A percentile compares a stretch with the other conserved stretches of the same genome.
Conservation (phyloP, 2,888 invertebrate genomes). For the Loripinus fragilis region DNA sequence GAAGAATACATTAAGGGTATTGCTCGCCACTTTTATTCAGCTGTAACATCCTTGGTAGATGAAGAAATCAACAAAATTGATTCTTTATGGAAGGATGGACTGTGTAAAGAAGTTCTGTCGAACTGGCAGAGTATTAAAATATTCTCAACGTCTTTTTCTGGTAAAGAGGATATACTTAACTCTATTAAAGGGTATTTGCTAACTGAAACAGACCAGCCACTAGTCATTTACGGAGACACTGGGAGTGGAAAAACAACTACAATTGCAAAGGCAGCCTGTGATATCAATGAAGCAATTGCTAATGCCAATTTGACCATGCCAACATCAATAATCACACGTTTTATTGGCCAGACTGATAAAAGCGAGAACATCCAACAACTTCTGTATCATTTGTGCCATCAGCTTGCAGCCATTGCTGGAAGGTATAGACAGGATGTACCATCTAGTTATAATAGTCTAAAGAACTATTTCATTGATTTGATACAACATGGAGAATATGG, state of each 20-base stretch:
- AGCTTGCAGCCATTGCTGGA: conserved; percentile 69
- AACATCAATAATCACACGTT: conserved; percentile 66
- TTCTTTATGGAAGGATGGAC: conserved; percentile 56
- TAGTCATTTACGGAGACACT: conserved; percentile 71
- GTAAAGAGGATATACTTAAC: conserved; percentile 67
- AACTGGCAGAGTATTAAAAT: conserved; percentile 67
- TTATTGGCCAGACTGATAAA: conserved; percentile 73
- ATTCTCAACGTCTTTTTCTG: conserved; percentile 63
- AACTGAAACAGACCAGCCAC: conserved; percentile 69
- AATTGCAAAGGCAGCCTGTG: conserved; percentile 70
- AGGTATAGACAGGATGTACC: conserved; percentile 65
- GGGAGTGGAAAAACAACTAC: conserved; percentile 78
- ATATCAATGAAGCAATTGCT: conserved; percentile 59
- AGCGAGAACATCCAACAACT: conserved; percentile 67
- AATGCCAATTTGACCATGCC: conserved; percentile 61
- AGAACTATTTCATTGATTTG: conserved; percentile 70
- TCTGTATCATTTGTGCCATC: conserved; percentile 71
- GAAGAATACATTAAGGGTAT: conserved; percentile 66
- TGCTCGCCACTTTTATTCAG: conserved; percentile 65
- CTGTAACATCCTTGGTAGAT: conserved; percentile 67
- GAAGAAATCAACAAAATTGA: conserved; percentile 54
- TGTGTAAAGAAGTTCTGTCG: conserved; percentile 68
- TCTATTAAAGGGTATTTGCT: conserved; percentile 69
- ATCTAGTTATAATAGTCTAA: conserved; percentile 67
- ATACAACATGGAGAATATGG: conserved; percentile 70